These are phyloP conservation scores for Rhaphigaster nebulosa DNA, from an alignment of 2,888 invertebrate genomes.

Conservation along the genomic window DNA sequence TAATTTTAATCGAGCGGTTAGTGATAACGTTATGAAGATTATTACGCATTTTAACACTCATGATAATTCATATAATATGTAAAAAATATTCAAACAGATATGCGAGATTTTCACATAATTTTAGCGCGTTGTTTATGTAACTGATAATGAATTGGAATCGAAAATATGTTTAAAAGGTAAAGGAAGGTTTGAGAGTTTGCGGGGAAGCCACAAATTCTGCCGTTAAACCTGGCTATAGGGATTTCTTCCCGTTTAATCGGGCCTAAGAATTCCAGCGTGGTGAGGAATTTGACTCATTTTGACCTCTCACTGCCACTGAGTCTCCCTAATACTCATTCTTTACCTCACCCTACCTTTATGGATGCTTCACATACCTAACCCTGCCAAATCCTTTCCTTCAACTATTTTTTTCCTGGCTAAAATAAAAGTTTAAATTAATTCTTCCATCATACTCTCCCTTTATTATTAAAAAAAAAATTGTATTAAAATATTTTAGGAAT, in stretches of 20 bases:
- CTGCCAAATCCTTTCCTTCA: neutral
- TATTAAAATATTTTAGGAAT: too few species aligned
- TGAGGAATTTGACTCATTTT: constrained; percentile 35
- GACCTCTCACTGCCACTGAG: constrained; percentile 17
- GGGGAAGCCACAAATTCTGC: neutral
- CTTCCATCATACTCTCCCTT: too few species aligned
- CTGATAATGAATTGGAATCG: neutral
- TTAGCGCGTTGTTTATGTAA: neutral
- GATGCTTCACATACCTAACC: neutral
- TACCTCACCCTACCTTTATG: constrained; percentile 29
- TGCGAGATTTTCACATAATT: neutral
- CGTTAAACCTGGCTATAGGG: constrained; percentile 22
- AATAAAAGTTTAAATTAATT: too few species aligned
- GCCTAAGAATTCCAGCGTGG: constrained; percentile 18
- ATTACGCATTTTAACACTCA: too few species aligned
- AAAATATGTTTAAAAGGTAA: constrained; percentile 31
- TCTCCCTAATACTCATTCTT: constrained; percentile 21
- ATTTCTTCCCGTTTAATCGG: constrained; percentile 34
- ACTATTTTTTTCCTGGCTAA: neutral
- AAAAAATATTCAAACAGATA: neutral
- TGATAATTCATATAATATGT: neutral
- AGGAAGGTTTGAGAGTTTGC: neutral
- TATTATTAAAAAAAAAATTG: too few species aligned
- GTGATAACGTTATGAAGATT: too few species aligned
- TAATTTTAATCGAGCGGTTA: too few species aligned